Base-by-base conservation (phyloP, 2,888 invertebrate genomes). In the Eupithecia tripunctaria region DNA sequence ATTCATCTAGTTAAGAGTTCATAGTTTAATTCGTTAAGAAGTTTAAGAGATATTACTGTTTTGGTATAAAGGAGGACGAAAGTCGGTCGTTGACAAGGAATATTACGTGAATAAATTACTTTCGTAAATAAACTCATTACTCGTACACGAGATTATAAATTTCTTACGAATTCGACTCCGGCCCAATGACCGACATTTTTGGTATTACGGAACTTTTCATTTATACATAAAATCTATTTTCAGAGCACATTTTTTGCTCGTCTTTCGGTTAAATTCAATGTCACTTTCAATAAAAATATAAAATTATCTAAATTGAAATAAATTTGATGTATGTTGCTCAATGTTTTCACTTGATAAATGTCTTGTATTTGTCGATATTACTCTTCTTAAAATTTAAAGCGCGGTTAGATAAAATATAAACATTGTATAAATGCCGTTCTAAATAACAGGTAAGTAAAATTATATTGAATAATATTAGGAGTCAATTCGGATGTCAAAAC, bases 241-340 rank as follows among this genome's bases (percentile, higher is more conserved):
- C 4, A 12, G 25, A 56, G 25, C 21, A 21, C 56, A 25, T 56
- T 56, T 25, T 25, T 12, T 12, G 56, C 56, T 56, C 56, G 21
- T 43, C 7, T 7, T 47, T 51, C 0, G n/a, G n/a, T 21, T 10
- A 51, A 51, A 51, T 18, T 21, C 8, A 21, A 51, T 51, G 12
- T 25, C 25, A 25, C 12, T 56, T 25, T 12, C 25, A 25, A 25
- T 25, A 25, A 25, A 25, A 25, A 56, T 1, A 2, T 12, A 6
- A 25, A 56, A 38, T 62, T 36, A 36, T 38, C 25, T 68, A 64
- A 62, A 68, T 51, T 25, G 29, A 64, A 51, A 27, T 38, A 38
- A 51, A 69, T 21, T 60, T 66, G 32, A 70, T 70, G 70, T 29
- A 63, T 67, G 59, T 74, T 74, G 74, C 74, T 74, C 74, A 74